Evolutionary conservation across 1,140 invertebrate genomes (phyloP).

Genomic region (Pseudomyrmex sp.): DNA sequence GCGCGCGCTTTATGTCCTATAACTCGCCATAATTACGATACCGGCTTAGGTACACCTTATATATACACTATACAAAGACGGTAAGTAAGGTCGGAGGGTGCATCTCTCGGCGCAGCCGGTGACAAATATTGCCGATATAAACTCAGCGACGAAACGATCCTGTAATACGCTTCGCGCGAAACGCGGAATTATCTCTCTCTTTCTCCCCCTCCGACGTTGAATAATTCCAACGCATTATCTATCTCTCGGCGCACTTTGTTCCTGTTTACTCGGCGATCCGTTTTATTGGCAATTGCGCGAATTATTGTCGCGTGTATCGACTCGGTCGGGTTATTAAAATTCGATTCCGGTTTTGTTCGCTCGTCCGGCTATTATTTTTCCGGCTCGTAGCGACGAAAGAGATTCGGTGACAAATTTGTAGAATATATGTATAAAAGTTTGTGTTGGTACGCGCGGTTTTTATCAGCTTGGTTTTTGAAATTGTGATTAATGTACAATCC

Average conservation of each 20-base stretch:
- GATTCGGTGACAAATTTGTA: too few relatives aligned
- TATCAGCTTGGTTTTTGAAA: not conserved
- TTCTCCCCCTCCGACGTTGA: not conserved
- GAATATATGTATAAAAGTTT: too few relatives aligned
- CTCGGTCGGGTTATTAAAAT: constrained; percentile 51
- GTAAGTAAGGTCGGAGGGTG: constrained; percentile 61
- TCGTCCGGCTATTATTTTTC: constrained; percentile 1
- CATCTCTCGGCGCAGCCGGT: constrained; percentile 28
- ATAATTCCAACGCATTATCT: constrained; percentile 52
- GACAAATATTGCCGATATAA: constrained; percentile 71
- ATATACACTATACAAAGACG: constrained; percentile 45
- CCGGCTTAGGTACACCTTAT: constrained; percentile 39
- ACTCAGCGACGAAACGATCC: constrained; percentile 43
- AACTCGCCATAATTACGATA: constrained; percentile 75
- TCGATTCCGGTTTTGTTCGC: constrained; percentile 31
- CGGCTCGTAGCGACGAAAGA: not conserved
- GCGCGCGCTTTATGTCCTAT: constrained; percentile 68
- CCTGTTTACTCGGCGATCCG: constrained; percentile 30
- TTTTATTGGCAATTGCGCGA: constrained; percentile 40
- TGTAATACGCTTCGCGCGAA: constrained; percentile 55
- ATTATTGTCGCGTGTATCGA: constrained; percentile 44
- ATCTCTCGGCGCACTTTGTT: not conserved
- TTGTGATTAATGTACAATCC: not conserved
- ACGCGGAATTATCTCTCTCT: constrained; percentile 57
- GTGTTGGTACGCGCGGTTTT: too few relatives aligned